Evolutionary conservation across 2,113 vertebrate species (phyloP).

Genomic region (Acanthisitta chloris): DNA sequence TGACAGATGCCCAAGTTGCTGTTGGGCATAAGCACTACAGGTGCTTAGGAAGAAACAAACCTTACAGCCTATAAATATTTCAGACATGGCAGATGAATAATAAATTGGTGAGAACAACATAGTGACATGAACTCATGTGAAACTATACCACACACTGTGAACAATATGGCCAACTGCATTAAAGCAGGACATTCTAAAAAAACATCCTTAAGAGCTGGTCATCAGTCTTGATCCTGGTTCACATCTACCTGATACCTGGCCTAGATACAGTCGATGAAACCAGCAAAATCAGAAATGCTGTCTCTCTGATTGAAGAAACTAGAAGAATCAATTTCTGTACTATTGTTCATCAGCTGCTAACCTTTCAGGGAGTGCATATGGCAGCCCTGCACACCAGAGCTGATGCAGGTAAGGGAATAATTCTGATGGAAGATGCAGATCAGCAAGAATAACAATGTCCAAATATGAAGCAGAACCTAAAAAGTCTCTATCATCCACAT

Average conservation of each 20-base stretch:
- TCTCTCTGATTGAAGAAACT: not conserved
- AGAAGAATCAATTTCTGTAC: not conserved
- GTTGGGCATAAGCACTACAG: slow-evolving; percentile 15
- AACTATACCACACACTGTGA: slow-evolving; percentile 59
- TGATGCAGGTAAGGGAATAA: not conserved
- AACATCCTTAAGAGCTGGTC: not conserved
- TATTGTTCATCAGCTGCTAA: not conserved
- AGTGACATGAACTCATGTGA: slow-evolving; percentile 59
- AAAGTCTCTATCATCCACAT: rapidly evolving
- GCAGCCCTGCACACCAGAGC: not conserved
- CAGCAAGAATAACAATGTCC: not conserved
- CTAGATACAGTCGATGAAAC: not conserved
- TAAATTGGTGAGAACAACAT: slow-evolving; percentile 54
- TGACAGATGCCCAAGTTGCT: slow-evolving; percentile 36
- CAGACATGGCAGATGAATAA: slow-evolving; percentile 55
- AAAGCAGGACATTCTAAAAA: slow-evolving; percentile 29
- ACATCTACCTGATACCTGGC: not conserved
- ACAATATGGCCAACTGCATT: slow-evolving; percentile 55
- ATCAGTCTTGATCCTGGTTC: slow-evolving; percentile 11
- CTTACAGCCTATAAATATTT: slow-evolving; percentile 54
- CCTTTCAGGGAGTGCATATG: not conserved
- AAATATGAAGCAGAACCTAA: not conserved
- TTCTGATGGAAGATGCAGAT: not conserved
- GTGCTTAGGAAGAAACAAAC: slow-evolving; percentile 40
- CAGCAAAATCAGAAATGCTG: not conserved